A percentile compares a stretch with the other conserved stretches of the same genome.
These are phyloP conservation scores for Manis crassicaudata DNA, from an alignment of 2,797 vertebrate species.

Conservation along the genomic window DNA sequence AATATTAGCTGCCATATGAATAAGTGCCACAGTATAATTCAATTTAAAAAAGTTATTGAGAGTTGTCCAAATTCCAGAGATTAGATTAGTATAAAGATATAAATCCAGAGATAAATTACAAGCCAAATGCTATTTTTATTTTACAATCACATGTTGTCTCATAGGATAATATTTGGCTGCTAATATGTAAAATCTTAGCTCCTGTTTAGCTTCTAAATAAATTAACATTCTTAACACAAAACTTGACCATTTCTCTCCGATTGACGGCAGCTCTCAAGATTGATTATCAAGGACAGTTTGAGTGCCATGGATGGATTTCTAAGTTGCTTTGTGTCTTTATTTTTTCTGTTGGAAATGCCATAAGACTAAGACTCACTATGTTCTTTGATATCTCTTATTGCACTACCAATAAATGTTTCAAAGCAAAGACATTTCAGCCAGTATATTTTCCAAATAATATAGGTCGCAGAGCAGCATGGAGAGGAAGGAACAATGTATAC, in stretches of 20 bases:
- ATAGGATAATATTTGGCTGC: background rate
- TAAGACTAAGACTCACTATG: background rate
- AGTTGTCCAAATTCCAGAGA: background rate
- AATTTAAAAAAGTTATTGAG: background rate
- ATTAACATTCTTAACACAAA: background rate
- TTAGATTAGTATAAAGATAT: background rate
- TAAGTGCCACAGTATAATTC: background rate
- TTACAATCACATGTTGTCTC: background rate
- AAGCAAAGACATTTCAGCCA: background rate
- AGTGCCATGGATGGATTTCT: background rate
- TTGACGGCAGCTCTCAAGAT: background rate
- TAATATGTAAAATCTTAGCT: background rate
- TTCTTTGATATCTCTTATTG: background rate
- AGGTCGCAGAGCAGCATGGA: background rate
- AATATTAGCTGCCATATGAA: background rate
- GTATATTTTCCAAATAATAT: background rate
- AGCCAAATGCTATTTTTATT: background rate
- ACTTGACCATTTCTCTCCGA: background rate
- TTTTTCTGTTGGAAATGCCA: background rate
- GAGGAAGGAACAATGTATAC: background rate
- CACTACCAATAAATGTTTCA: slow-evolving; percentile 12
- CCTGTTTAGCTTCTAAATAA: background rate
- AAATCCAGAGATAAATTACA: background rate
- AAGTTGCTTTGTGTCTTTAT: background rate
- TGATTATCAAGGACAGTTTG: background rate